phyloP scores from a whole-genome alignment of 2,797 vertebrate genomes.

The Limosa lapponica region DNA sequence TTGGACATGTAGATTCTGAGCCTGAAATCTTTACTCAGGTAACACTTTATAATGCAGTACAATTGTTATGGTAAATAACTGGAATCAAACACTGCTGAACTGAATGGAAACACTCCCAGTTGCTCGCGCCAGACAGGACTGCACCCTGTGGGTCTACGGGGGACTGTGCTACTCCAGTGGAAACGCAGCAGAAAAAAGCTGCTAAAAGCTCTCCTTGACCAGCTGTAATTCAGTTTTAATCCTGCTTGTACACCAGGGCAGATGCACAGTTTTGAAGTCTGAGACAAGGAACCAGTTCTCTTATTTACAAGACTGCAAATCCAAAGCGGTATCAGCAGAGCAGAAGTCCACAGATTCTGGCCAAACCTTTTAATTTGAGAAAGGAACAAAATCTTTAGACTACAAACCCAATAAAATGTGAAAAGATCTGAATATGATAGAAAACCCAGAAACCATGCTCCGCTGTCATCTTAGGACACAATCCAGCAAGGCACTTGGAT shows the following conservation, averaged over 20 bases:
- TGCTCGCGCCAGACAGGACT: background rate
- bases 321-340: background rate
- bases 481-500: slow-evolving; percentile 68
- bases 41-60: background rate
- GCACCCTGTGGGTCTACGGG: background rate
- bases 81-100: background rate
- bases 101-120: background rate
- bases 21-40: background rate
- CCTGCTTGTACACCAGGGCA: background rate
- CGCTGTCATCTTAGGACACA: background rate
- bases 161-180: background rate
- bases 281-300: background rate
- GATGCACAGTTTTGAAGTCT: background rate
- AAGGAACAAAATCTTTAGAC: background rate
- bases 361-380: background rate
- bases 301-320: background rate
- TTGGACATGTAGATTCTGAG: background rate
- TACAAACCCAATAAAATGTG: background rate
- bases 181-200: background rate
- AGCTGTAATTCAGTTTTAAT: background rate
- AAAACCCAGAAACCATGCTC: background rate
- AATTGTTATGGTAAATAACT: background rate
- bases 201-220: background rate
- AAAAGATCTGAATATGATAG: background rate
- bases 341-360: background rate